Evolutionary conservation across 2,113 vertebrate genomes (phyloP), one percentile per base, ranked within the genome.

Genomic region (Artemisiospiza belli): DNA sequence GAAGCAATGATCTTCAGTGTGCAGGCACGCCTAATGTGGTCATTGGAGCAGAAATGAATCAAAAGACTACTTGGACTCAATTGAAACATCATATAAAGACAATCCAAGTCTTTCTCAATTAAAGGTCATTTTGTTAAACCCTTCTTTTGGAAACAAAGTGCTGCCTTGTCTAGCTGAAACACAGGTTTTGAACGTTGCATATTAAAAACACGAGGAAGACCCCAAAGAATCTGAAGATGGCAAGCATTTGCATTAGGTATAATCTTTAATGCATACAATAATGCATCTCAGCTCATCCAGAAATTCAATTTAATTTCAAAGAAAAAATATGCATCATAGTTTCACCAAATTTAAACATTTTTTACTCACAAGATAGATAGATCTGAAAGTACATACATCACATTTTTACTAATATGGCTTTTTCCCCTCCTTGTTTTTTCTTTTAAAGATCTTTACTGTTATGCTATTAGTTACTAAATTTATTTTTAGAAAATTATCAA

Each of bases 321-420:
- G 83, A 95, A 87, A 91, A 96, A 79, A 89, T 90, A 83, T 43
- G 88, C 37, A 77, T 96, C 51, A 83, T 46, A 69, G 83, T 87
- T 86, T 90, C 95, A 95, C 91, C 88, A 97, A 89, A 96, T 94
- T 94, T 90, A 76, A 97, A 91, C 66, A 78, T 83, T 81, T 92
- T 96, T 92, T 96, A 96, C 89, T 95, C 66, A 92, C 93, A 89
- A 96, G 96, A 94, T 95, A 92, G 77, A 93, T 80, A 96, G 78
- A 93, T 95, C 90, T 96, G 94, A 91, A 92, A 92, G 96, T 96
- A 97, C 95, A 27, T 92, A 95, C 89, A 93, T 97, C 96, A 97
- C 95, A 77, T 91, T 97, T 95, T 85, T 97, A 97, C 94, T 98
- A 97, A 98, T 98, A 98, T 98, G 98, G 98, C 98, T 98, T 98